Conservation (phyloP, 2,797 vertebrate genomes). For the Rhinatrema bivittatum region DNA sequence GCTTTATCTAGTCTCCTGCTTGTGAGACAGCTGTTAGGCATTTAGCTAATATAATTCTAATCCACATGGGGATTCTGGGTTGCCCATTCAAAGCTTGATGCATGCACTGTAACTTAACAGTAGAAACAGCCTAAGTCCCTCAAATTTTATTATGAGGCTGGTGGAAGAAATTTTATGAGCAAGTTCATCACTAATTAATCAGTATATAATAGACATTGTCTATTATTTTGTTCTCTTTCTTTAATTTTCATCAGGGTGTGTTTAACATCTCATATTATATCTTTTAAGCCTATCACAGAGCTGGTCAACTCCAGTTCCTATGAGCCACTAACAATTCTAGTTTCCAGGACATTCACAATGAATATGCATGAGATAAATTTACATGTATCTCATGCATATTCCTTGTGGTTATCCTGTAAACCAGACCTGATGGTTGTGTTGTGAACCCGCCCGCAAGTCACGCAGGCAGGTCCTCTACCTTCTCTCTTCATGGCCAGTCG, state of each 20-base stretch:
- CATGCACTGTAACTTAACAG: not conserved
- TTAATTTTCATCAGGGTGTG: too few species aligned
- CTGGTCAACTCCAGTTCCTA: too few species aligned
- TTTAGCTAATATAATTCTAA: slow-evolving; percentile 56
- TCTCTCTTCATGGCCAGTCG: too few species aligned
- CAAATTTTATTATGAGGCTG: not conserved
- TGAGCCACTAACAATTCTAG: too few species aligned
- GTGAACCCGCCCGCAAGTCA: too few species aligned
- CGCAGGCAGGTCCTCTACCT: too few species aligned
- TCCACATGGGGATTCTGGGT: slow-evolving; percentile 26
- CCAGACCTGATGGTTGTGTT: too few species aligned
- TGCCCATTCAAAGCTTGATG: slow-evolving; percentile 30
- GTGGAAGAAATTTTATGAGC: slow-evolving; percentile 3
- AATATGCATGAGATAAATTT: too few species aligned
- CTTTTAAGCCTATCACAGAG: slow-evolving; percentile 5
- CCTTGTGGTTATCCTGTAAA: too few species aligned
- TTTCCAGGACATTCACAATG: too few species aligned
- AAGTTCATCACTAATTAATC: slow-evolving; percentile 14
- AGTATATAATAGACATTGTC: not conserved
- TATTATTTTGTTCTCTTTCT: too few species aligned
- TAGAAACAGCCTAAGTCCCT: slow-evolving; percentile 2
- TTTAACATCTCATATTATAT: not conserved
- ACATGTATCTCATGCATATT: too few species aligned
- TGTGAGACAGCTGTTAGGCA: slow-evolving; percentile 54
- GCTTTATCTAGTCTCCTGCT: slow-evolving; percentile 51